Percentiles rank a stretch among this genome's conserved stretches.
Conservation (phyloP, 1,140 invertebrate genomes). For the Drosophila sturtevanti region DNA sequence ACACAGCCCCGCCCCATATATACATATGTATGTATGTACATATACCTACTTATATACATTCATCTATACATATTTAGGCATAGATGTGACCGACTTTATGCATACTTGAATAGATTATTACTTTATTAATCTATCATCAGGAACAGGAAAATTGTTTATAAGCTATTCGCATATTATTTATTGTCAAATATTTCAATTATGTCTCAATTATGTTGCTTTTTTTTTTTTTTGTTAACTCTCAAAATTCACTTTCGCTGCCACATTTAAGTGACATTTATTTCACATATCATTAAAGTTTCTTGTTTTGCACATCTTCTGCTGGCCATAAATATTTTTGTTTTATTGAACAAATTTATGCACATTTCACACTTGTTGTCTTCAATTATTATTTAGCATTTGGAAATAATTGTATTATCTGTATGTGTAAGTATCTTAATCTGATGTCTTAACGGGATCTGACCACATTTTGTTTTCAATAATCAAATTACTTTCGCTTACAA, state of each 20-base stretch:
- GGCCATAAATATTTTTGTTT: slow-evolving; percentile 3
- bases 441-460: too few species aligned
- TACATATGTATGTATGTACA: slow-evolving; percentile 24
- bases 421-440: neutral
- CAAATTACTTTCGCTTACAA: neutral
- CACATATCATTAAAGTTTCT: too few species aligned
- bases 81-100: neutral
- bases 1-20: slow-evolving; percentile 1
- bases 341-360: slow-evolving; percentile 29
- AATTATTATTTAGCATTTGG: slow-evolving; percentile 31
- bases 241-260: too few species aligned
- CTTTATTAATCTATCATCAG: neutral
- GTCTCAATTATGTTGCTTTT: neutral
- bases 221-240: neutral
- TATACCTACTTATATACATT: slow-evolving; percentile 17
- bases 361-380: slow-evolving; percentile 31
- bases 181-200: neutral
- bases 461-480: too few species aligned
- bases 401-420: slow-evolving; percentile 32
- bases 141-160: too few species aligned
- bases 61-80: neutral
- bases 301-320: neutral
- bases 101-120: neutral
- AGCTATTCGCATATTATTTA: neutral
- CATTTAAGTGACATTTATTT: too few species aligned